A percentile compares a stretch with the other conserved stretches of the same genome.
Evolutionary conservation across 92 coral and sea anemone species (phyloP).

Genomic region (Palythoa heliodiscus): DNA sequence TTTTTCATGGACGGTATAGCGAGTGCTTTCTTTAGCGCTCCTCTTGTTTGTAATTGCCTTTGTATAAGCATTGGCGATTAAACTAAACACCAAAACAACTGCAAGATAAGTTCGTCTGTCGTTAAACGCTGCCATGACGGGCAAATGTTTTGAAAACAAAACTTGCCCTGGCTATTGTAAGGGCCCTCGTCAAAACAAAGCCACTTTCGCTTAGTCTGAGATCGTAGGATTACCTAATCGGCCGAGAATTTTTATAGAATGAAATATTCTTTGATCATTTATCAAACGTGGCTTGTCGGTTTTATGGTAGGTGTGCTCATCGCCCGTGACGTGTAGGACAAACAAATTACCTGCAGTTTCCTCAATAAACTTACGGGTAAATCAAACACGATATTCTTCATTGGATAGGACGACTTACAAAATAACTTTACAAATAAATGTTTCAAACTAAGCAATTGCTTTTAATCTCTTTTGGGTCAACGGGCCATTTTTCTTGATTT

Average conservation of each 20-base stretch:
- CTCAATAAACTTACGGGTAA: slow-evolving; percentile 31
- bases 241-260: slow-evolving; percentile 37
- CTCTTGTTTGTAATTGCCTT: slow-evolving; percentile 56
- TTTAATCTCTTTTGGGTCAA: neutral
- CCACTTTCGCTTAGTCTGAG: slow-evolving; percentile 16
- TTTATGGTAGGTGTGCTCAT: slow-evolving; percentile 45
- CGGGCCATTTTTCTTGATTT: slow-evolving; percentile 10
- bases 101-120: slow-evolving; percentile 61
- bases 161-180: slow-evolving; percentile 40
- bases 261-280: slow-evolving; percentile 47
- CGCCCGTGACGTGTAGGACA: slow-evolving; percentile 18
- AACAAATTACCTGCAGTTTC: slow-evolving; percentile 38
- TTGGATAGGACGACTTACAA: slow-evolving; percentile 14
- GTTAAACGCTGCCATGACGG: slow-evolving; percentile 73
- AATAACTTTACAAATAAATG: slow-evolving; percentile 26
- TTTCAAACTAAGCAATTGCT: slow-evolving; percentile 24
- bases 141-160: slow-evolving; percentile 45
- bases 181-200: slow-evolving; percentile 32
- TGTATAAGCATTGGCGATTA: slow-evolving; percentile 51
- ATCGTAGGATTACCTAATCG: slow-evolving; percentile 33
- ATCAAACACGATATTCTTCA: neutral
- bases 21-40: slow-evolving; percentile 62
- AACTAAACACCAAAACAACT: slow-evolving; percentile 57
- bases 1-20: slow-evolving; percentile 89
- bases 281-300: slow-evolving; percentile 35